Evolutionary conservation across 2,797 vertebrate genomes (phyloP).

Genomic region (Mareca strepera): DNA sequence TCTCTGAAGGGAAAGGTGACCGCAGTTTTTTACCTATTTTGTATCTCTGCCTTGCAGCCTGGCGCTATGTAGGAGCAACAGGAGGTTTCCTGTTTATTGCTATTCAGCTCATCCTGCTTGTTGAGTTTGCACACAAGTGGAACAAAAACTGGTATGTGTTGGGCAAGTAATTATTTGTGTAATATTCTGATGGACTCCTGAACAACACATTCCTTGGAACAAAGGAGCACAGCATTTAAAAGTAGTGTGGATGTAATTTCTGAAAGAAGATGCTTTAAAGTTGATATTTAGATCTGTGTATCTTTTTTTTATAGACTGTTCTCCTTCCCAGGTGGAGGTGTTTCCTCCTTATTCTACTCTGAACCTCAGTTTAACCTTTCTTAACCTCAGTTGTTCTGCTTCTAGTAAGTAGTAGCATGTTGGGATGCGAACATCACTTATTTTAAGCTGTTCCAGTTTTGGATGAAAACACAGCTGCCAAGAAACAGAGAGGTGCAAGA

Average conservation of each 20-base stretch:
- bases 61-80: constrained; percentile 89
- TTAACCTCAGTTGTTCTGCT: not conserved
- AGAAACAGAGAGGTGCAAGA: not conserved
- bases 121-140: constrained; percentile 98
- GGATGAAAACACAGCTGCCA: not conserved
- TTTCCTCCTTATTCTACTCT: not conserved
- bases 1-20: not conserved
- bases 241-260: not conserved
- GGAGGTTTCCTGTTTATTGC: constrained; percentile 90
- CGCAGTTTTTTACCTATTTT: constrained; percentile 28
- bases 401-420: not conserved
- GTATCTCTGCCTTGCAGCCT: constrained; percentile 81
- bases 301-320: not conserved
- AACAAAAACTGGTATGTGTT: constrained; percentile 96
- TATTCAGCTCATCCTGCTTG: constrained; percentile 93
- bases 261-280: not conserved
- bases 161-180: not conserved
- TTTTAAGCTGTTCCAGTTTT: not conserved
- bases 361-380: not conserved
- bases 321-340: not conserved
- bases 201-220: rapidly evolving
- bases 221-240: not conserved
- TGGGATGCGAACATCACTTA: not conserved
- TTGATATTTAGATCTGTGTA: not conserved
- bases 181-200: not conserved